Evolutionary conservation across 1,140 invertebrate species (phyloP).

Genomic region (Bombyx mandarina): DNA sequence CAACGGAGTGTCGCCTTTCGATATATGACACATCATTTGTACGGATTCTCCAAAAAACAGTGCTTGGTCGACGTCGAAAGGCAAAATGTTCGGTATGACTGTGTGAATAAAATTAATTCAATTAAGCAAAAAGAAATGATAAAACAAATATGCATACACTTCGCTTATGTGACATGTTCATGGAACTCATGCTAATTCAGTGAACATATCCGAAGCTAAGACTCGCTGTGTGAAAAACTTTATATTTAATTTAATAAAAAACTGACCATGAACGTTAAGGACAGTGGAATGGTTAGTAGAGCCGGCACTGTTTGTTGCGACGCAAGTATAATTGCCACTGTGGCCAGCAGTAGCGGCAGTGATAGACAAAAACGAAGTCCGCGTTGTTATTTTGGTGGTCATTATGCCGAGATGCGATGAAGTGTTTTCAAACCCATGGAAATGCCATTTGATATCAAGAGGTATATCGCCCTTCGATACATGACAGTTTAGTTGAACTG

Average conservation of each 20-base stretch:
- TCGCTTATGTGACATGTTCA: slow-evolving; percentile 28
- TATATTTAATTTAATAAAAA: slow-evolving; percentile 33
- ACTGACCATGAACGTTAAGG: slow-evolving; percentile 82
- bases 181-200: slow-evolving; percentile 56
- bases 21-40: slow-evolving; percentile 81
- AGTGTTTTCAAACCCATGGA: slow-evolving; percentile 77
- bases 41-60: slow-evolving; percentile 80
- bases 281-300: slow-evolving; percentile 78
- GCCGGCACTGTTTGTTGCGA: slow-evolving; percentile 81
- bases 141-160: slow-evolving; percentile 37
- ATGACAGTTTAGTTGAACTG: slow-evolving; percentile 82
- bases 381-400: slow-evolving; percentile 81
- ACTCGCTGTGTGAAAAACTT: slow-evolving; percentile 32
- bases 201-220: slow-evolving; percentile 29
- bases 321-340: slow-evolving; percentile 86
- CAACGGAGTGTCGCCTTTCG: slow-evolving; percentile 81
- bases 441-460: slow-evolving; percentile 82
- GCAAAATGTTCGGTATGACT: slow-evolving; percentile 78
- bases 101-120: slow-evolving; percentile 35
- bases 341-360: slow-evolving; percentile 83
- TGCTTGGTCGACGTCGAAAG: slow-evolving; percentile 76
- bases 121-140: slow-evolving; percentile 30
- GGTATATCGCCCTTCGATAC: slow-evolving; percentile 85
- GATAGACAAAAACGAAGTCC: slow-evolving; percentile 83
- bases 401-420: slow-evolving; percentile 78